phyloP scores from a whole-genome alignment of 1,140 invertebrate genomes.

The Platyscapa corneri region DNA sequence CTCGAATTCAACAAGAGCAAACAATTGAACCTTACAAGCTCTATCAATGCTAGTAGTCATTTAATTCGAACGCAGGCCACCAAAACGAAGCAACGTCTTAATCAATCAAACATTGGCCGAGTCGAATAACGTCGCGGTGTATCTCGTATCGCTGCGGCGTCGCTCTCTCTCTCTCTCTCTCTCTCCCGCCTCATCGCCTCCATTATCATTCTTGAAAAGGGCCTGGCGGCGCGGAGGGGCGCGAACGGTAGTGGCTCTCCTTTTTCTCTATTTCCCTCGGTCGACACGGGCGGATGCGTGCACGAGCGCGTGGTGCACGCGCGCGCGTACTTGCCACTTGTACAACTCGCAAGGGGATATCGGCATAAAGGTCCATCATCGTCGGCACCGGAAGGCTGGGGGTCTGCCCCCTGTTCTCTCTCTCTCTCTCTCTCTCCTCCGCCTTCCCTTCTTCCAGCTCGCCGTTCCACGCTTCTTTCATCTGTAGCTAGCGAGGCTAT shows the following conservation, averaged over 20 bases:
- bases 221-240: not conserved
- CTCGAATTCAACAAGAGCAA: too few species aligned
- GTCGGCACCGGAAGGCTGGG: conserved; percentile 40
- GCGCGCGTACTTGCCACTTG: conserved; percentile 20
- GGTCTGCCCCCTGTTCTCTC: not conserved
- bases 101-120: not conserved
- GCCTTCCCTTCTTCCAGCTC: too few species aligned
- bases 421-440: not conserved
- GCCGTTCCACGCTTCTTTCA: not conserved
- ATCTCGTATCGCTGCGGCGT: conserved; percentile 5
- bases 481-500: not conserved
- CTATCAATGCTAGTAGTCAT: too few species aligned
- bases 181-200: too few species aligned
- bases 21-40: too few species aligned
- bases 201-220: not conserved
- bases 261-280: not conserved
- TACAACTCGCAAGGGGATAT: conserved; percentile 8
- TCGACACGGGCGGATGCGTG: conserved; percentile 10
- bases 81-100: not conserved
- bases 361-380: conserved; percentile 36
- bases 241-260: not conserved
- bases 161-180: too few species aligned
- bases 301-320: conserved; percentile 11
- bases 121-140: conserved; percentile 23
- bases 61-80: not conserved